A percentile compares a stretch with the other conserved stretches of the same genome.
These are phyloP conservation scores for Hypena proboscidalis DNA, from an alignment of 2,888 invertebrate species.

Conservation along the genomic window DNA sequence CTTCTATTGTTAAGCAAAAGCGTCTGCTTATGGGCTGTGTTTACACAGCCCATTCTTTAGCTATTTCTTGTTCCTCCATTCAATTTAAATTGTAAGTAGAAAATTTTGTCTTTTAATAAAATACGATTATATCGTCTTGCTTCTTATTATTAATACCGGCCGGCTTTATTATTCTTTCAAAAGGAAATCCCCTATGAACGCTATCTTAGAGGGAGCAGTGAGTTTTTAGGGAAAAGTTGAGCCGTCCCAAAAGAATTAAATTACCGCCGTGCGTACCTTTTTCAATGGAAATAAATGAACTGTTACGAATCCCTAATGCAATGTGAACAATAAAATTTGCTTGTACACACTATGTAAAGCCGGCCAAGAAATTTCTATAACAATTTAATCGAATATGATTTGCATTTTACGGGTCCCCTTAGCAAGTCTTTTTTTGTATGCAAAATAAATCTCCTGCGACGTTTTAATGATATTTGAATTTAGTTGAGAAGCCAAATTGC, in stretches of 20 bases:
- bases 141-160: neutral
- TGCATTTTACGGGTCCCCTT: no score
- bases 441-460: no score
- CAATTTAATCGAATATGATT: no score
- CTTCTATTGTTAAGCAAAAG: neutral
- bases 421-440: no score
- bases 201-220: slow-evolving; percentile 28
- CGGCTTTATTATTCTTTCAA: slow-evolving; percentile 5
- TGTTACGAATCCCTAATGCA: slow-evolving; percentile 1
- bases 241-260: slow-evolving; percentile 8
- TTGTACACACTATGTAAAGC: no score
- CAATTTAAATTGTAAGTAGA: no score
- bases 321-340: no score
- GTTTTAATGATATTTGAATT: no score
- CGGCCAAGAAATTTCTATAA: no score
- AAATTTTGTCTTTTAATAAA: slow-evolving; percentile 4
- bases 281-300: slow-evolving; percentile 14
- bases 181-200: slow-evolving; percentile 9
- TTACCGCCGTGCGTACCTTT: slow-evolving; percentile 4
- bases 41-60: neutral
- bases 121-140: no score
- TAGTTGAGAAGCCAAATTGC: no score
- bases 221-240: slow-evolving; percentile 24
- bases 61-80: no score
- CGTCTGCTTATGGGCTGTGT: neutral